Evolutionary conservation across 2,888 invertebrate species (phyloP).

Genomic region (Rotaria magnacalcarata): DNA sequence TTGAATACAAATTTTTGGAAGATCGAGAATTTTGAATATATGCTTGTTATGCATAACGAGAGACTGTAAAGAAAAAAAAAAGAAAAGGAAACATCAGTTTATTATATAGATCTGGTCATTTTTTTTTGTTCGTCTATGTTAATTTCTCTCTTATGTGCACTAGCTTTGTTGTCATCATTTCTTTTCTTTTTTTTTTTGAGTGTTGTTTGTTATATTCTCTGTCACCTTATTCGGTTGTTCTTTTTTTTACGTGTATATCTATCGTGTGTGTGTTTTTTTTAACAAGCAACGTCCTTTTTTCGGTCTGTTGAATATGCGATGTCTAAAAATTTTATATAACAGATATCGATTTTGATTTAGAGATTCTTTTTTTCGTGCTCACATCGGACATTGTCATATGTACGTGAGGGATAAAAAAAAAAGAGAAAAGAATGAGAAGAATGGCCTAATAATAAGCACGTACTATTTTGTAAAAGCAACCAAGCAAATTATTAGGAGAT

Average conservation of each 20-base stretch:
- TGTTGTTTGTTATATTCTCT: conserved; percentile 21
- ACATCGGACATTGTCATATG: neutral
- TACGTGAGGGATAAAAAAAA: neutral
- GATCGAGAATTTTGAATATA: conserved; percentile 71
- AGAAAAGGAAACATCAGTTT: neutral
- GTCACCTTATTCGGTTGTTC: conserved; percentile 28
- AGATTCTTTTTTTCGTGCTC: neutral
- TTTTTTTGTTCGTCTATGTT: neutral
- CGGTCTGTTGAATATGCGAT: conserved; percentile 31
- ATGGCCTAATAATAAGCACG: neutral
- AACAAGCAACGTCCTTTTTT: conserved; percentile 31
- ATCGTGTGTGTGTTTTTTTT: conserved; percentile 29
- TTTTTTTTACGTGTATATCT: conserved; percentile 30
- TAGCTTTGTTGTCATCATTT: neutral
- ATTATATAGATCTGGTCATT: conserved; percentile 33
- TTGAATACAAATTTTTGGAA: conserved; percentile 99
- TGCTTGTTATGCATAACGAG: neutral
- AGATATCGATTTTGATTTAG: neutral
- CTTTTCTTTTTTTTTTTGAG: conserved; percentile 7
- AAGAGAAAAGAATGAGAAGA: neutral
- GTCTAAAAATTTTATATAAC: conserved; percentile 16
- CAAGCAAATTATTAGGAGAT: neutral
- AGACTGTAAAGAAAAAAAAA: neutral
- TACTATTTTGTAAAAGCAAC: neutral
- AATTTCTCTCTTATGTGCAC: neutral